Conservation (phyloP, 2,113 vertebrate species). For the Athene noctua region DNA sequence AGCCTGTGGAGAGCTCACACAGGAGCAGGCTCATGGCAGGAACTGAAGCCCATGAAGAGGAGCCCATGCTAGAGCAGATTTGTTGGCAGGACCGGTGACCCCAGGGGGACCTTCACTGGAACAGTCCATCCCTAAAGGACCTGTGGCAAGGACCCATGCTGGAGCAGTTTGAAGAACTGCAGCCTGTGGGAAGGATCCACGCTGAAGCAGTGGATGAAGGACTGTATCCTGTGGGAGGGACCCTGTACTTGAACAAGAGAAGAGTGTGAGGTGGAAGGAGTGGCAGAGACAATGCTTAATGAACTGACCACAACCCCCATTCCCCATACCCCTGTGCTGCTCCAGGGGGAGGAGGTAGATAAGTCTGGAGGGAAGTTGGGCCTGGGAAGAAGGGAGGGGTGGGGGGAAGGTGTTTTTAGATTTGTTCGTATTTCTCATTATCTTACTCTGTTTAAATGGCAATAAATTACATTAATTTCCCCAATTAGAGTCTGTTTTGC, state of each 20-base stretch:
- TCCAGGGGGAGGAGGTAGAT: neutral
- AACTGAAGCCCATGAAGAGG: neutral
- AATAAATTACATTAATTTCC: neutral
- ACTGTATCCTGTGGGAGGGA: rapidly evolving
- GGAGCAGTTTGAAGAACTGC: neutral
- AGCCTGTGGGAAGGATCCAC: rapidly evolving
- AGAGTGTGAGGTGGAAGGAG: neutral
- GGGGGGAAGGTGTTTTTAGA: neutral
- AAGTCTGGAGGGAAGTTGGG: neutral
- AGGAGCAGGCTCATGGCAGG: neutral
- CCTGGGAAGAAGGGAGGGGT: neutral
- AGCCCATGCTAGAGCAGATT: neutral
- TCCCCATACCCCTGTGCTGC: neutral
- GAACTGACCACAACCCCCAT: neutral
- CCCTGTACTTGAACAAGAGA: neutral
- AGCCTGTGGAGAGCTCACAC: neutral
- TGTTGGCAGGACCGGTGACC: neutral
- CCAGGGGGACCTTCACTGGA: neutral
- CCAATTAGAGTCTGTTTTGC: neutral
- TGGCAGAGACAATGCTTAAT: neutral
- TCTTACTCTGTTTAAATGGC: neutral
- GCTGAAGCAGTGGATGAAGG: neutral
- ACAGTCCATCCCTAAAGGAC: neutral
- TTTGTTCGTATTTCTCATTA: neutral
- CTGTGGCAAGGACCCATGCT: rapidly evolving